Evolutionary conservation across 2,888 invertebrate genomes (phyloP).

Genomic region (Synanthedon tipuliformis): DNA sequence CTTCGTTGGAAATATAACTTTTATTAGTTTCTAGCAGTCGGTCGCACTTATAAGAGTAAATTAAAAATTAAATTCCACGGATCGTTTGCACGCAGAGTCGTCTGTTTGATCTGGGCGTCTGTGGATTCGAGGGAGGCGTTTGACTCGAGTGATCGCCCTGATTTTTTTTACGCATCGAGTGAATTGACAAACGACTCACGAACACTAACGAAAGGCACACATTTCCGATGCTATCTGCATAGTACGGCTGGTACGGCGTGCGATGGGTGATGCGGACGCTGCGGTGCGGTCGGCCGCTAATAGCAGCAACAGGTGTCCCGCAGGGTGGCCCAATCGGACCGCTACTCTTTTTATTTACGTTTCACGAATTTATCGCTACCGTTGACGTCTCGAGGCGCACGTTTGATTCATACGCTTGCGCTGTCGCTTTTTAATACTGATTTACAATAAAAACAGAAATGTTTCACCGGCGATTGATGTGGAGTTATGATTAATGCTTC

Average conservation of each 20-base stretch:
- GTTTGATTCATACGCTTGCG: slow-evolving; percentile 63
- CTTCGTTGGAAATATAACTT: slow-evolving; percentile 53
- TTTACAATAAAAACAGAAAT: slow-evolving; percentile 68
- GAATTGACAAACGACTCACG: slow-evolving; percentile 45
- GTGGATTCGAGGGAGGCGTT: slow-evolving; percentile 21
- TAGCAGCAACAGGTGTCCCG: slow-evolving; percentile 64
- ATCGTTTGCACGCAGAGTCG: slow-evolving; percentile 43
- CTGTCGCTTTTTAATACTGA: slow-evolving; percentile 69
- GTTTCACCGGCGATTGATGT: slow-evolving; percentile 66
- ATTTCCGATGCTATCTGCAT: slow-evolving; percentile 42
- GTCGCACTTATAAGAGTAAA: slow-evolving; percentile 26
- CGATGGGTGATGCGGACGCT: slow-evolving; percentile 13
- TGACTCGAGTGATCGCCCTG: slow-evolving; percentile 35
- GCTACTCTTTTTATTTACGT: slow-evolving; percentile 55
- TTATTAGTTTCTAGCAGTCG: slow-evolving; percentile 47
- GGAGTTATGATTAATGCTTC: slow-evolving; percentile 66
- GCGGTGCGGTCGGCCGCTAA: slow-evolving; percentile 31
- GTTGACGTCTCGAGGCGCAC: slow-evolving; percentile 60
- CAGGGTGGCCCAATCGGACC: slow-evolving; percentile 55
- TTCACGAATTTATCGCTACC: slow-evolving; percentile 60
- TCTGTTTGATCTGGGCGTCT: slow-evolving; percentile 46
- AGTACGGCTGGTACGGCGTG: slow-evolving; percentile 24
- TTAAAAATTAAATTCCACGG: slow-evolving; percentile 26
- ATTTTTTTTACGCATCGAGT: slow-evolving; percentile 55
- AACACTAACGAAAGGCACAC: slow-evolving; percentile 25